Conservation (phyloP, 2,888 invertebrate genomes). For the Apamea monoglypha region DNA sequence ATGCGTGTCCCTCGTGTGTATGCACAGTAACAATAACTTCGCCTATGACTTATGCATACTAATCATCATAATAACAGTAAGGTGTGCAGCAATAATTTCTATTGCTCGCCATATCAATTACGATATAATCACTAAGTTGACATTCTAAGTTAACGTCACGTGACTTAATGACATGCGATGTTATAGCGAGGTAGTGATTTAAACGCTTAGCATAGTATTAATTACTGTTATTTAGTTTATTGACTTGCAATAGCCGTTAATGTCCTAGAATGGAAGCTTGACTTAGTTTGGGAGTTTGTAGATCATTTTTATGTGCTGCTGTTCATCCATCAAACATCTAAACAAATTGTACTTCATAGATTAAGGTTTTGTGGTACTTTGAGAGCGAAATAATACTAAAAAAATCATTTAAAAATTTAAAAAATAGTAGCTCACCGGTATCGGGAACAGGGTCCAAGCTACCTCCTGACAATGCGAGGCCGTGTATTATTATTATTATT, state of each 20-base stretch:
- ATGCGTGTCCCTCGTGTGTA: neutral
- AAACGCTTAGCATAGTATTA: conserved; percentile 11
- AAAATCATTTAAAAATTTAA: too few species aligned
- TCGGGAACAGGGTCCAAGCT: too few species aligned
- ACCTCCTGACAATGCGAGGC: too few species aligned
- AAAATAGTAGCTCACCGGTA: too few species aligned
- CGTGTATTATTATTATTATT: too few species aligned
- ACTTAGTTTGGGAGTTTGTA: too few species aligned
- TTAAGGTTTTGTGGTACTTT: too few species aligned
- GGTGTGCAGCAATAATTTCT: conserved; percentile 56
- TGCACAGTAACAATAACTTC: conserved; percentile 26
- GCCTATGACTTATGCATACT: conserved; percentile 28
- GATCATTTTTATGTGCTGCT: too few species aligned
- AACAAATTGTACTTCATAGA: too few species aligned
- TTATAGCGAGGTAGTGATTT: conserved; percentile 28
- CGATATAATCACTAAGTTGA: conserved; percentile 41
- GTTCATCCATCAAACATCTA: too few species aligned
- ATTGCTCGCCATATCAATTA: conserved; percentile 52
- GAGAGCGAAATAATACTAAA: too few species aligned
- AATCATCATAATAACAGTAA: conserved; percentile 24
- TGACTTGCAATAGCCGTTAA: neutral
- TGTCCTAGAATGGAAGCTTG: neutral
- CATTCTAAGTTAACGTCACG: conserved; percentile 47
- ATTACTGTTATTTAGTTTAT: conserved; percentile 16
- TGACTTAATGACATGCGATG: conserved; percentile 52